A percentile compares a stretch with the other conserved stretches of the same genome.
phyloP scores from a whole-genome alignment of 2,113 vertebrate species.

The Pteruthius melanotis region DNA sequence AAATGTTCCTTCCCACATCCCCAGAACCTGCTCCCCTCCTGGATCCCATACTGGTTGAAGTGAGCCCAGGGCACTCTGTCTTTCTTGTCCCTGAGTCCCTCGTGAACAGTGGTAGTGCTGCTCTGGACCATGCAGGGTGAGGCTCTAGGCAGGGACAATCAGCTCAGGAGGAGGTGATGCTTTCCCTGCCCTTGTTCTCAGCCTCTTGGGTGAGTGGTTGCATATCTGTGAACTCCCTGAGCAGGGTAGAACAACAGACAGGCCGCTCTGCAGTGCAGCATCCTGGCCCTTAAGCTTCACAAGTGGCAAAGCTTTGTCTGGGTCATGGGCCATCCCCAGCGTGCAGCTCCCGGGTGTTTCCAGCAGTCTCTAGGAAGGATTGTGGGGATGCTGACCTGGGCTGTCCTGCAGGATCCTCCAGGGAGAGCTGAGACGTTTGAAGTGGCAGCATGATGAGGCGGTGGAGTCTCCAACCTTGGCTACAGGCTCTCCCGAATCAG shows the following conservation, averaged over 20 bases:
- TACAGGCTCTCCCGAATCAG: slow-evolving; percentile 74
- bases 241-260: background rate
- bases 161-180: background rate
- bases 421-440: slow-evolving; percentile 90
- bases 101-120: fast-evolving
- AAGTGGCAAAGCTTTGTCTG: background rate
- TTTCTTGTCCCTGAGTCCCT: background rate
- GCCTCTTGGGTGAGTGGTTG: background rate
- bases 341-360: fast-evolving
- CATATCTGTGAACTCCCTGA: background rate
- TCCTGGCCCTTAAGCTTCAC: background rate
- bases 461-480: slow-evolving; percentile 81
- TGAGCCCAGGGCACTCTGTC: background rate
- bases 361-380: background rate
- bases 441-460: slow-evolving; percentile 95
- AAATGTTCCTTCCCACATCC: background rate
- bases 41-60: background rate
- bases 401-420: slow-evolving; percentile 86
- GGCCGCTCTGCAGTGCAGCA: background rate
- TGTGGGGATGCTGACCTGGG: background rate
- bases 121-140: background rate
- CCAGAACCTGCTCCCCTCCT: background rate
- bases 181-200: background rate
- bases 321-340: background rate
- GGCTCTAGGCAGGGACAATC: background rate